Evolutionary conservation across 2,113 vertebrate species (phyloP), one percentile per base, ranked within the genome.

Genomic region (Eulacestoma nigropectus): DNA sequence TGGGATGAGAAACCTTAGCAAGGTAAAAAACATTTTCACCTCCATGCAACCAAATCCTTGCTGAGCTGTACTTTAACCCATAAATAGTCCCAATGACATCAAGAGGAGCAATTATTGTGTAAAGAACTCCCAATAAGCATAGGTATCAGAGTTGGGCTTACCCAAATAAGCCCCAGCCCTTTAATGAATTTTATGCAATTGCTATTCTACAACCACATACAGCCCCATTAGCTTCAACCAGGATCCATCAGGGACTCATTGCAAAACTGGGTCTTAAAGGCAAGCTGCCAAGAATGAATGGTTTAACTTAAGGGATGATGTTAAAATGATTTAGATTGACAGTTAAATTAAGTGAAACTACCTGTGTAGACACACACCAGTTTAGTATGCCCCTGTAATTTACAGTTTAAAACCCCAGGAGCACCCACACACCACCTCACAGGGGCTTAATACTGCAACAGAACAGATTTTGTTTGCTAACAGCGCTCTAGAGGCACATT

Each of bases 291-390:
- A 81, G 83, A 89, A 93, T 75, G 72, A 92, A 90, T 33, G 53
- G 64, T 67, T 95, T 93, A 86, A 94, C 85, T 83, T 86, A 89
- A 84, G 55, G 76, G 79, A 95, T 88, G 75, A 86, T 90, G 85
- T 93, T 95, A 89, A 95, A 95, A 96, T 97, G 64, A 93, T 95
- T 95, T 95, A 95, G 72, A 94, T 25, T 97, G 94, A 94, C 93
- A 95, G 93, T 42, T 93, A 95, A 95, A 95, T 97, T 97, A 95
- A 95, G 83, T 92, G 89, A 67, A 95, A 91, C 83, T 96, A 95
- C 84, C 69, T 84, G 84, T 75, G 76, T 90, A 95, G 94, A 89
- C 69, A 90, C 77, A 92, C 47, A 89, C 47, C 25, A 87, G 80
- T 78, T 95, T 72, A 95, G 83, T 64, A 47, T 84, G 59, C 56